Conservation (phyloP, 2,888 invertebrate species). For the Parnassius apollo region DNA sequence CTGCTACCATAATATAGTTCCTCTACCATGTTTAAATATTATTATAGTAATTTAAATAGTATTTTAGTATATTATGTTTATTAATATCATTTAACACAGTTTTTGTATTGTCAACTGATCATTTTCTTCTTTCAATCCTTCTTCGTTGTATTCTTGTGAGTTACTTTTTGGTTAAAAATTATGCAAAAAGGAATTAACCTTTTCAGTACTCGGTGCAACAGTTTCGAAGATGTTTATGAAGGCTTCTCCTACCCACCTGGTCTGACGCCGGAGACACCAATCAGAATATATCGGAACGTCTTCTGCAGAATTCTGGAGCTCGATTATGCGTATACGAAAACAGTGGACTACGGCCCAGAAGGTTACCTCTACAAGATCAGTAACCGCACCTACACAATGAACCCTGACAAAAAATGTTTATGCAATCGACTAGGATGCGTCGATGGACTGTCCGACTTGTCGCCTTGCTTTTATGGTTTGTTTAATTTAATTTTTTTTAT, state of each 20-base stretch:
- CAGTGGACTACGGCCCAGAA: constrained; percentile 71
- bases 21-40: too few species aligned
- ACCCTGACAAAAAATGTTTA: constrained; percentile 84
- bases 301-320: constrained; percentile 86
- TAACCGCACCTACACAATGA: constrained; percentile 81
- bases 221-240: constrained; percentile 85
- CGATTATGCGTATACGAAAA: constrained; percentile 42
- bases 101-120: too few species aligned
- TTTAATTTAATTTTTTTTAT: neutral
- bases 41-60: too few species aligned
- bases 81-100: too few species aligned
- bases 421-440: constrained; percentile 76
- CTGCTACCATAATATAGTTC: too few species aligned
- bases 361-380: constrained; percentile 83
- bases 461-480: constrained; percentile 86
- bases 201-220: constrained; percentile 83
- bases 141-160: too few species aligned
- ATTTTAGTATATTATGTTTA: too few species aligned
- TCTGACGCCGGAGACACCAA: constrained; percentile 70
- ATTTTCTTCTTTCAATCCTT: too few species aligned
- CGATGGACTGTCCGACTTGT: constrained; percentile 84
- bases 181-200: constrained; percentile 9
- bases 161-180: too few species aligned
- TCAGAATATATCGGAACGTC: constrained; percentile 86
- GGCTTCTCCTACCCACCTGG: constrained; percentile 86